A percentile compares a stretch with the other conserved stretches of the same genome.
These are phyloP conservation scores for Pelmatolapia mariae DNA, from an alignment of 2,113 vertebrate genomes.

Conservation along the genomic window DNA sequence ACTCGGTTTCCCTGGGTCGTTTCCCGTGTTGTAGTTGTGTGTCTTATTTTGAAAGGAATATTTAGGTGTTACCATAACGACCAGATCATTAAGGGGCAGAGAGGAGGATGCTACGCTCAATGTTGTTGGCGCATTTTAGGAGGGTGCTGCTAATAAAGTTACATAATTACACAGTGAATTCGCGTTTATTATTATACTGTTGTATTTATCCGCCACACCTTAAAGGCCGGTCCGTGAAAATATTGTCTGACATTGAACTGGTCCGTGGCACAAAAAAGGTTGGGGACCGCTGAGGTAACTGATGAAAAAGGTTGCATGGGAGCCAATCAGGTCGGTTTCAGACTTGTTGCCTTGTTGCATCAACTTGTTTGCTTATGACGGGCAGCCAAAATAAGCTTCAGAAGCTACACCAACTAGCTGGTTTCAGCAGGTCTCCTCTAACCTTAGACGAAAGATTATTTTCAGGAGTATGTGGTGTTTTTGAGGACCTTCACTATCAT, in stretches of 20 bases:
- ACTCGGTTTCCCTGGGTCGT: background rate
- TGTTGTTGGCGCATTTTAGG: no score
- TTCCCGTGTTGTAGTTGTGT: background rate
- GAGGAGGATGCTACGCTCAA: background rate
- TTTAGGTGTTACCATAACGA: background rate
- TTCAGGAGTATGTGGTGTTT: background rate
- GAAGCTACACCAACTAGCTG: background rate
- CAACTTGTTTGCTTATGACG: background rate
- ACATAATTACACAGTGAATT: background rate
- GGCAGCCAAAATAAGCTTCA: background rate
- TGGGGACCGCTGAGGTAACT: background rate
- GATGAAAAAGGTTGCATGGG: background rate
- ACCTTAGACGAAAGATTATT: background rate
- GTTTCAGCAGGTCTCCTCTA: background rate
- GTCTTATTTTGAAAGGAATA: background rate
- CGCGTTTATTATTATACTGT: background rate
- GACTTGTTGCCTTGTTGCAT: background rate
- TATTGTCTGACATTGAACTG: no score
- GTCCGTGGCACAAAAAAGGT: background rate
- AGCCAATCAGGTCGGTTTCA: rapidly evolving
- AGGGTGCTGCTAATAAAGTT: background rate
- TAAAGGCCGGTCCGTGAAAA: background rate
- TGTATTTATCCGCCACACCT: background rate
- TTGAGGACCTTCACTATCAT: background rate
- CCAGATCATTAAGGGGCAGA: background rate